Percentiles rank a stretch among this genome's conserved stretches.
Conservation (phyloP, 2,797 vertebrate species). For the Acomys russatus region DNA sequence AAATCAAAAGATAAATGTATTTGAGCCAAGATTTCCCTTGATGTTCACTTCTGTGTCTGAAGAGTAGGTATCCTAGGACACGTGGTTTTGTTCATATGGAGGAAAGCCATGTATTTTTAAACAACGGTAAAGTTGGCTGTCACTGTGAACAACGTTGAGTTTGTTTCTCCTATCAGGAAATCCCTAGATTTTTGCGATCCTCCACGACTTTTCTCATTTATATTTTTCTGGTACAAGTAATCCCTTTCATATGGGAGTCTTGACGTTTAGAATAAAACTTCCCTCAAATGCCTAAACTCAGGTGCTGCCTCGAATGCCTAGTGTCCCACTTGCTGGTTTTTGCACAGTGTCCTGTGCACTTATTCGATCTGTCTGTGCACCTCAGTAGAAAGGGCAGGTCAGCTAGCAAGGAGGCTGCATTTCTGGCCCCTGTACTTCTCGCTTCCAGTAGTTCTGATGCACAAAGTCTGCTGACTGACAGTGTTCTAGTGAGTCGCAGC, state of each 20-base stretch:
- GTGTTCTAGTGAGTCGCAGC: background rate
- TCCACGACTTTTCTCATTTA: slow-evolving; percentile 21
- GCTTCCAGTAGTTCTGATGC: slow-evolving; percentile 23
- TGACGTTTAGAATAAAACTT: background rate
- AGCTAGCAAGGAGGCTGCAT: background rate
- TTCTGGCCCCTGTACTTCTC: background rate
- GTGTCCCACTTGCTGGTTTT: background rate
- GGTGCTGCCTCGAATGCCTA: background rate
- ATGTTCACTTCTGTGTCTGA: slow-evolving; percentile 4
- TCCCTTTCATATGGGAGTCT: slow-evolving; percentile 37
- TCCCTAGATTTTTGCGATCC: background rate
- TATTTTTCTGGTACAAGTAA: slow-evolving; percentile 45
- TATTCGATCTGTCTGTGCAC: background rate
- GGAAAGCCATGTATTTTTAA: background rate
- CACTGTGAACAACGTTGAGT: background rate
- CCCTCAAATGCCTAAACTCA: background rate
- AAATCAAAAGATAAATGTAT: slow-evolving; percentile 53
- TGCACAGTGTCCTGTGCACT: background rate
- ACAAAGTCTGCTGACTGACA: slow-evolving; percentile 6
- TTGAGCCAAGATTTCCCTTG: slow-evolving; percentile 31
- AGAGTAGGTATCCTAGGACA: background rate
- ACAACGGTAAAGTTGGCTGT: background rate
- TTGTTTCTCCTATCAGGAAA: slow-evolving; percentile 28
- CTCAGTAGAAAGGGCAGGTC: background rate
- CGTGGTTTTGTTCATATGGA: background rate